Percentiles rank a stretch among this genome's conserved stretches.
Evolutionary conservation across 2,113 vertebrate species (phyloP).

Genomic region (Daboia siamensis): DNA sequence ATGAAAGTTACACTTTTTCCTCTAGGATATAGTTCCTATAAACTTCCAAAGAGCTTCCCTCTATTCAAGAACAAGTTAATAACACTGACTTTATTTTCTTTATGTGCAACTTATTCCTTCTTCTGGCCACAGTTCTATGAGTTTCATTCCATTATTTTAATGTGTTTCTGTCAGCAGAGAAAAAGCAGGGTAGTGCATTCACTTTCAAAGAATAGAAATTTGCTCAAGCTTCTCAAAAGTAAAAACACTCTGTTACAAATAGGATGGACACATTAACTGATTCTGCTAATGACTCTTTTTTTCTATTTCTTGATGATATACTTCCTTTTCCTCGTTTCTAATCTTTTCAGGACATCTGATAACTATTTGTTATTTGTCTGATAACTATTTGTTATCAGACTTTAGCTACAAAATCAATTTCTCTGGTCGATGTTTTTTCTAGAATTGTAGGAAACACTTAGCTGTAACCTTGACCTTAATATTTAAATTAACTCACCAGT

Average conservation of each 20-base stretch:
- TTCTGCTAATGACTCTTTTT: background rate
- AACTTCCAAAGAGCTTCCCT: background rate
- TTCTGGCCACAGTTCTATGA: background rate
- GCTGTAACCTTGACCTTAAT: background rate
- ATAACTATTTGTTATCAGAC: conserved; percentile 14
- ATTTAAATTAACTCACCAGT: background rate
- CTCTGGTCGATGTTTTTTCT: background rate
- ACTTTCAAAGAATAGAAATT: too few species aligned
- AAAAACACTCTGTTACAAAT: too few species aligned
- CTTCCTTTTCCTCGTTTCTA: background rate
- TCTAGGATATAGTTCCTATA: background rate
- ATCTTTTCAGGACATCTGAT: background rate
- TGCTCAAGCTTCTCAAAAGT: too few species aligned
- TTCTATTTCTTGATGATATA: background rate
- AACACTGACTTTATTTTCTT: background rate
- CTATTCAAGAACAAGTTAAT: background rate
- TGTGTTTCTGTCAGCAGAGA: background rate
- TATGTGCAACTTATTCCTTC: background rate
- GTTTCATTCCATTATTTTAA: background rate
- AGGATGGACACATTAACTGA: background rate
- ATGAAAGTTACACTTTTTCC: background rate
- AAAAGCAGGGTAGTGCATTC: background rate
- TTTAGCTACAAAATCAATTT: background rate
- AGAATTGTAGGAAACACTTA: conserved; percentile 17
- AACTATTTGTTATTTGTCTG: background rate